Conservation (phyloP, 2,113 vertebrate species). For the Myanophis thanlyinensis region DNA sequence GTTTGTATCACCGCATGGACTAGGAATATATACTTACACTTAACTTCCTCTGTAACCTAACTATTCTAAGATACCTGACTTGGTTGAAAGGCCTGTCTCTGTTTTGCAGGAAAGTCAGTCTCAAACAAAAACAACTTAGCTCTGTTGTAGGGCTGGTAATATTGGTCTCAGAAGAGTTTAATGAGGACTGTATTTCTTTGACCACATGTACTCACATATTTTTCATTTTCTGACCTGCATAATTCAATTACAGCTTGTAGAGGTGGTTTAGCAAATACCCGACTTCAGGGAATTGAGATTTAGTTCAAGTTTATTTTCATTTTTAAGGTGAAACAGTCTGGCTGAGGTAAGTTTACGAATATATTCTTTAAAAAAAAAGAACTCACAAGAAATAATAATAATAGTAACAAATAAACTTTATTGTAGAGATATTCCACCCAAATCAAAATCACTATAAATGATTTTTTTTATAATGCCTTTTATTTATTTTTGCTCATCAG, state of each 20-base stretch:
- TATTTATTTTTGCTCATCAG: background rate
- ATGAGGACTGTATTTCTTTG: slow-evolving; percentile 42
- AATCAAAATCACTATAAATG: slow-evolving; percentile 27
- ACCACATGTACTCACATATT: background rate
- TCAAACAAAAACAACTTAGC: slow-evolving; percentile 22
- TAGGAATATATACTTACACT: slow-evolving; percentile 37
- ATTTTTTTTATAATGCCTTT: background rate
- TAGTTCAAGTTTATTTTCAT: background rate
- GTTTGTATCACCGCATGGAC: slow-evolving; percentile 42
- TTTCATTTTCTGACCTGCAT: background rate
- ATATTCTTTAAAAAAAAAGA: background rate
- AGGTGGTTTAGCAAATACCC: background rate
- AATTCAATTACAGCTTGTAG: background rate
- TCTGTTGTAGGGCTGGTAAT: slow-evolving; percentile 30
- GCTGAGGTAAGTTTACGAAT: slow-evolving; percentile 24
- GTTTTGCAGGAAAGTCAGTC: slow-evolving; percentile 25
- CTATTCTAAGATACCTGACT: slow-evolving; percentile 2
- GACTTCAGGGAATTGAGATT: background rate
- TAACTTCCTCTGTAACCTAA: background rate
- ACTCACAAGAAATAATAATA: background rate
- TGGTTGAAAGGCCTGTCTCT: slow-evolving; percentile 16
- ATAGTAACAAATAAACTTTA: background rate
- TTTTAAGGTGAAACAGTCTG: background rate
- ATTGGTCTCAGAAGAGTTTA: slow-evolving; percentile 50
- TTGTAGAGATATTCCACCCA: slow-evolving; percentile 26